Evolutionary conservation across 1,140 invertebrate genomes (phyloP), one percentile per base, ranked within the genome.

Genomic region (Stegodyphus mimosarum): DNA sequence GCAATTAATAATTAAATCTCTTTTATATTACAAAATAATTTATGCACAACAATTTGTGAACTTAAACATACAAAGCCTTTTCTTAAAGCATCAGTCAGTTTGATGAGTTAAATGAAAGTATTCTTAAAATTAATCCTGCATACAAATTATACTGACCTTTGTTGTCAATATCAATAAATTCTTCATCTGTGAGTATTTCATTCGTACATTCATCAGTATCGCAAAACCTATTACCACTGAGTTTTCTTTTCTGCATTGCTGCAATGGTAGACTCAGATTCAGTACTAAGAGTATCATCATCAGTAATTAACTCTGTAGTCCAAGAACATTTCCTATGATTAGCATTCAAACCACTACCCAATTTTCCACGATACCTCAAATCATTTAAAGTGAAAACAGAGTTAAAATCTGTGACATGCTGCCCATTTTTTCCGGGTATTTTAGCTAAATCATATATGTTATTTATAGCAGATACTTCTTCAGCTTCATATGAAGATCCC

Each of bases 161-260:
- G 48, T 66, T 49, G 6, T 69, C 63, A 10, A 84, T 74, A 60
- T 77, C 75, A 78, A 78, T 10, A 7, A 51, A 10, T 86, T 86
- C 83, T 86, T 86, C 75, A 86, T 78, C 83, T 33, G 83, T 86
- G 17, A 48, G 13, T 64, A 66, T 55, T 0, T 78, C 74, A 86
- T 52, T 49, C 7, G 52, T 3, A 72, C 18, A 18, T 63, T 78
- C 53, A 18, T 48, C 51, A 17, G n/a, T 50, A 13, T 72, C 70
- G 51, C 6, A 1, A 9, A 15, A 50, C 11, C 7, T 11, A 72
- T 50, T 6, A 48, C 50, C n/a, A 50, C 9, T 9, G 18, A 10
- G 17, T 67, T 67, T 67, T 17, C 11, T 13, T n/a, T 13, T 72
- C 51, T 50, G 18, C n/a, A 17, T 72, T 15, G 7, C 50, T 17